Conservation (phyloP, 2,797 vertebrate genomes). For the Echiichthys vipera region DNA sequence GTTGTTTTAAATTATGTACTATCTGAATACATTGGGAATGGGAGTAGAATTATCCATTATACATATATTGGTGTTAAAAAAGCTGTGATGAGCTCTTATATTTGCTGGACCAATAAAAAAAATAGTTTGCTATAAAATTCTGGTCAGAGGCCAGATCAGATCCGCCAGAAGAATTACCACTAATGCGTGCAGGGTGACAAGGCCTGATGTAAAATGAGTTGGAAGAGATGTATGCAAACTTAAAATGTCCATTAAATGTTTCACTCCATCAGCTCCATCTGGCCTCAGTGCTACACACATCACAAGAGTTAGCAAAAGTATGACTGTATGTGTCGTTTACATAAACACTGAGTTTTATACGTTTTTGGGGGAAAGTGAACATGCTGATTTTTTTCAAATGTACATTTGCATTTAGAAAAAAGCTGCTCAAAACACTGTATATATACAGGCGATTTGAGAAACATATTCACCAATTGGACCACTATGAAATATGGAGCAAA, state of each 20-base stretch:
- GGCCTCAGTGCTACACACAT: background rate
- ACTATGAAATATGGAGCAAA: background rate
- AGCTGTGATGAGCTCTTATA: constrained; percentile 30
- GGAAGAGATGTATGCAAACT: constrained; percentile 18
- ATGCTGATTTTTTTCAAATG: background rate
- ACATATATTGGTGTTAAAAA: constrained; percentile 31
- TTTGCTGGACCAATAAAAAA: constrained; percentile 35
- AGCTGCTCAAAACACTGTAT: background rate
- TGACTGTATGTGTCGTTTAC: background rate
- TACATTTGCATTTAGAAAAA: background rate
- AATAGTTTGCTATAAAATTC: constrained; percentile 34
- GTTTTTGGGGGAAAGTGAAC: background rate
- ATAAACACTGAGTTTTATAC: background rate
- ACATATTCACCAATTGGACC: background rate
- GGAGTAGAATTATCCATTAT: constrained; percentile 7
- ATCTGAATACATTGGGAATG: background rate
- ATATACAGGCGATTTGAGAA: background rate
- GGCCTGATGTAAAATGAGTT: constrained; percentile 17
- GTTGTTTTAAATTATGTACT: constrained; percentile 2
- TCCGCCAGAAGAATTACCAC: constrained; percentile 31
- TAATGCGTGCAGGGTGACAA: constrained; percentile 30
- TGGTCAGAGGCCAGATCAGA: constrained; percentile 46
- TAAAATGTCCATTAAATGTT: constrained; percentile 13
- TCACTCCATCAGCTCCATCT: constrained; percentile 1
- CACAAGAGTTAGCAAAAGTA: background rate